A percentile compares a stretch with the other conserved stretches of the same genome.
These are phyloP conservation scores for Ischnura elegans DNA, from an alignment of 2,888 invertebrate genomes.

Conservation along the genomic window DNA sequence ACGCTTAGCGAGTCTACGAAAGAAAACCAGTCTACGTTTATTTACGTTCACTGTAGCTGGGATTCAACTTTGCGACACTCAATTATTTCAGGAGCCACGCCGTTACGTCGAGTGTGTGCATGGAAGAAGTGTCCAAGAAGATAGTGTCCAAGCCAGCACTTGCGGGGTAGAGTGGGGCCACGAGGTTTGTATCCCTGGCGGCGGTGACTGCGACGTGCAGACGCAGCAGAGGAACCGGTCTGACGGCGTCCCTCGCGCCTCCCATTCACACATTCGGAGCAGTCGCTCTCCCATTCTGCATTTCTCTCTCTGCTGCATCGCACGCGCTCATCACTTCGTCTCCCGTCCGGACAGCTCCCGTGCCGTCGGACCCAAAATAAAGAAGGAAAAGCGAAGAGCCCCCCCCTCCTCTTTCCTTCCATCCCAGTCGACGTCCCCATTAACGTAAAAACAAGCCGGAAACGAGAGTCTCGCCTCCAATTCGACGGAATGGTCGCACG, in stretches of 20 bases:
- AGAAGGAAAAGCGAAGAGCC: too few species aligned
- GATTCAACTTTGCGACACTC: too few species aligned
- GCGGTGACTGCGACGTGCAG: background rate
- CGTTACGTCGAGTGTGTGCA: too few species aligned
- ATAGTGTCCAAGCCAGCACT: too few species aligned
- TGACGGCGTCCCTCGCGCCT: background rate
- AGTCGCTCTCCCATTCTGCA: background rate
- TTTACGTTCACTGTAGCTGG: too few species aligned
- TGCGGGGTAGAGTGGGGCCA: too few species aligned
- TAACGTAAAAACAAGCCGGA: constrained; percentile 13
- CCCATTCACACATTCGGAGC: too few species aligned
- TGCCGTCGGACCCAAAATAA: background rate
- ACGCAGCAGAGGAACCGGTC: background rate
- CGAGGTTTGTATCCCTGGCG: background rate
- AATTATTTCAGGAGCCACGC: too few species aligned
- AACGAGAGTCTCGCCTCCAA: background rate
- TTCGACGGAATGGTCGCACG: background rate
- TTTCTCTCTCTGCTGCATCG: background rate
- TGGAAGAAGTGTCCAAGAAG: too few species aligned
- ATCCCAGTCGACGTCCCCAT: background rate
- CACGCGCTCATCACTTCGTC: too few species aligned
- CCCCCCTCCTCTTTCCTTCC: background rate
- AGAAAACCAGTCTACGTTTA: too few species aligned
- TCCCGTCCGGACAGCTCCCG: background rate
- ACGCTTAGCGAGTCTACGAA: too few species aligned